Percentiles rank a stretch among this genome's conserved stretches.
These are phyloP conservation scores for Neodontobutis hainanensis DNA, from an alignment of 2,113 vertebrate species.

Conservation along the genomic window DNA sequence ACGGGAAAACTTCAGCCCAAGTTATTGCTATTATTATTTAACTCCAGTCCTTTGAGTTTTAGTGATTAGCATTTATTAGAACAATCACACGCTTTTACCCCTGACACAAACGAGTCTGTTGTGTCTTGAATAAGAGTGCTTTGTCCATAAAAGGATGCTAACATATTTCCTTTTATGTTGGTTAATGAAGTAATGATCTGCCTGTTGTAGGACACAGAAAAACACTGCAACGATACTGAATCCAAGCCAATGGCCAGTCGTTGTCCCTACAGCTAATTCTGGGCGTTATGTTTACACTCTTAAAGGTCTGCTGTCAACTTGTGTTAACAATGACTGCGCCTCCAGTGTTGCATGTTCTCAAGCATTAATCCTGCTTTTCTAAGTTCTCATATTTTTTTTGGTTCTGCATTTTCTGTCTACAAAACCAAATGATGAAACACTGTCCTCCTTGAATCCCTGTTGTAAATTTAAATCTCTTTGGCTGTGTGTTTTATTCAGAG, in stretches of 20 bases:
- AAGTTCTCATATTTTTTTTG: neutral
- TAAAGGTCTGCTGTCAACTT: constrained; percentile 63
- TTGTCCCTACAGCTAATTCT: constrained; percentile 46
- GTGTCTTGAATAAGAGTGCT: no score
- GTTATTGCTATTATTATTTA: constrained; percentile 68
- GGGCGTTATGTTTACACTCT: constrained; percentile 40
- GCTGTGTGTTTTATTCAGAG: constrained; percentile 60
- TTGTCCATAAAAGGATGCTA: no score
- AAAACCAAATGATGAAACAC: constrained; percentile 26
- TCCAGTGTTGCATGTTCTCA: constrained; percentile 19
- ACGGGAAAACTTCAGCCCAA: constrained; percentile 52
- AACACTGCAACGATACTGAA: constrained; percentile 17
- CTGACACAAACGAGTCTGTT: constrained; percentile 26
- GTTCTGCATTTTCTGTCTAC: constrained; percentile 2
- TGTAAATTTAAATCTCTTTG: constrained; percentile 45
- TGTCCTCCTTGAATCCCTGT: constrained; percentile 15
- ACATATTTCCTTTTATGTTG: constrained; percentile 28
- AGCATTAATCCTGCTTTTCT: constrained; percentile 19
- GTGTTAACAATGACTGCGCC: constrained; percentile 53
- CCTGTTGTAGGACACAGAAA: constrained; percentile 22
- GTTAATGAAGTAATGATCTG: constrained; percentile 22
- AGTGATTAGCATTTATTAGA: constrained; percentile 56
- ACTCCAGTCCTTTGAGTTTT: constrained; percentile 49
- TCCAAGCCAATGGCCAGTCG: constrained; percentile 30
- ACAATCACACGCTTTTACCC: constrained; percentile 62